Conservation (phyloP, 1,140 invertebrate genomes). For the Saxidomus purpurata region DNA sequence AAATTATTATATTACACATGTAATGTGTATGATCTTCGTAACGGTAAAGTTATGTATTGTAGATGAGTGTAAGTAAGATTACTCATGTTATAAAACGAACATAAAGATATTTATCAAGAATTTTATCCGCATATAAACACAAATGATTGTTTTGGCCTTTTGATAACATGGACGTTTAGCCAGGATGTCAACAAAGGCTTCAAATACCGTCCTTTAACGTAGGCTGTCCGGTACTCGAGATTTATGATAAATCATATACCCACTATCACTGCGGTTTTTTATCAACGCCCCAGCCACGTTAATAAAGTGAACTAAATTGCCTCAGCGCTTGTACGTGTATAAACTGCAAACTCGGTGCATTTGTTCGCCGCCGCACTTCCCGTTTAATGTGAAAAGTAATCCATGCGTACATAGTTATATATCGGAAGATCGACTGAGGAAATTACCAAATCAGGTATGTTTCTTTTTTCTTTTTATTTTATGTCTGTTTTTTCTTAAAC, state of each 20-base stretch:
- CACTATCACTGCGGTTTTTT: background rate
- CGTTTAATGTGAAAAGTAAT: background rate
- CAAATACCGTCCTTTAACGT: background rate
- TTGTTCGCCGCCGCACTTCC: background rate
- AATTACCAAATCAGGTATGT: too few relatives aligned
- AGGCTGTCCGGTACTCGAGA: background rate
- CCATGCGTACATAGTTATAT: background rate
- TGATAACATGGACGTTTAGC: background rate
- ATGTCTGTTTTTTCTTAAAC: too few relatives aligned
- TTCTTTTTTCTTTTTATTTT: too few relatives aligned
- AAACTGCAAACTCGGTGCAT: background rate
- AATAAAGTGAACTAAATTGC: background rate
- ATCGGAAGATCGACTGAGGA: background rate
- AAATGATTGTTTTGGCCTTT: background rate
- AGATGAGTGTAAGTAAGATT: too few relatives aligned
- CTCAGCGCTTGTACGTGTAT: background rate
- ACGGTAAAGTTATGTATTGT: too few relatives aligned
- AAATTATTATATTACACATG: too few relatives aligned
- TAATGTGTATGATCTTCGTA: too few relatives aligned
- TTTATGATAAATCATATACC: background rate
- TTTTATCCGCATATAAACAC: too few relatives aligned
- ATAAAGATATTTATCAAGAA: too few relatives aligned
- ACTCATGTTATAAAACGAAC: too few relatives aligned
- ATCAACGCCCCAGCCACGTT: background rate
- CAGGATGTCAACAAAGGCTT: background rate